Evolutionary conservation across 64 coral and sea anemone species (phyloP).

Genomic region (Dendronephthya gigantea): DNA sequence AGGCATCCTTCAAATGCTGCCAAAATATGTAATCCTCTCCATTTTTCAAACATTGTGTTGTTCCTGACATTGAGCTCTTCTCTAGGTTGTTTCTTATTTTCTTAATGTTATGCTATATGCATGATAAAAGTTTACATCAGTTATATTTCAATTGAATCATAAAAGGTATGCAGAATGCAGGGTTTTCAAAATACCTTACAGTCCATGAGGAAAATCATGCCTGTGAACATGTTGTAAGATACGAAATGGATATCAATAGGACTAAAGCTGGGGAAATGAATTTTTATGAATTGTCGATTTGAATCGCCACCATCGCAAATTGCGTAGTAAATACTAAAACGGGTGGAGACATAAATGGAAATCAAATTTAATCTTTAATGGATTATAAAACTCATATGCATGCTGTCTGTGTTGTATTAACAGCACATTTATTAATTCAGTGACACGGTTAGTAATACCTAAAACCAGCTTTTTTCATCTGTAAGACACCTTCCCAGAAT

Average conservation of each 20-base stretch:
- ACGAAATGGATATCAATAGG: neutral
- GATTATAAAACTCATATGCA: neutral
- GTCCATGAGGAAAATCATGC: neutral
- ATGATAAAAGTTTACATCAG: neutral
- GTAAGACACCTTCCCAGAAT: conserved; percentile 26
- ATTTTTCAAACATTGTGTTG: neutral
- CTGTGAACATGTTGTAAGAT: conserved; percentile 8
- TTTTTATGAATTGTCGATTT: neutral
- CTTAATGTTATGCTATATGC: neutral
- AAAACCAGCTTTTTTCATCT: conserved; percentile 9
- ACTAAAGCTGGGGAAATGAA: neutral
- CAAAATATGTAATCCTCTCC: neutral
- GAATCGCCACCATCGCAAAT: neutral
- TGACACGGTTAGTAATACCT: neutral
- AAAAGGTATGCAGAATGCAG: neutral
- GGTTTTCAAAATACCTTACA: neutral
- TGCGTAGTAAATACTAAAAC: conserved; percentile 1
- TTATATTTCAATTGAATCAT: neutral
- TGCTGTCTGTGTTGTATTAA: neutral
- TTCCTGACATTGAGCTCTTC: neutral
- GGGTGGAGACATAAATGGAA: too few species aligned
- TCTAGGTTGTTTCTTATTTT: neutral
- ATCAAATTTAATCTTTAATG: conserved; percentile 1
- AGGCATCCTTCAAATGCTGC: neutral
- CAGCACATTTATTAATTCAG: too few species aligned